Evolutionary conservation across 2,113 vertebrate genomes (phyloP), one percentile per base, ranked within the genome.

Genomic region (Pseudorectes ferrugineus): DNA sequence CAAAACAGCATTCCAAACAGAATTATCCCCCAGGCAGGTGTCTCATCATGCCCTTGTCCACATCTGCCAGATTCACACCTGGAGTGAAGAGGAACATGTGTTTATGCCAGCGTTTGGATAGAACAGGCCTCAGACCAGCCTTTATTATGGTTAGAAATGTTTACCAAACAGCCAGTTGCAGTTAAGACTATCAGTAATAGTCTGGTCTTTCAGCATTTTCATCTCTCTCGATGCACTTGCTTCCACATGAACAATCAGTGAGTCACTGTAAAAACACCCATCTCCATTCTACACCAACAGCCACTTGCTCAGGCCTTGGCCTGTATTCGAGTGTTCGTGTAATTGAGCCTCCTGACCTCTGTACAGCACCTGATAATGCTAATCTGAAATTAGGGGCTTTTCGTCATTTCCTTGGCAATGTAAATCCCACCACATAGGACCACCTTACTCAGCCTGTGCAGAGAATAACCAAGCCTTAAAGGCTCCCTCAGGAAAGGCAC

Each of bases 281-380:
- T 51, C 63, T 8, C 48, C 9, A 1, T 11, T 42, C 74, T 40
- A 12, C 42, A 19, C 42, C 18, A 23, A 9, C 18, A 57, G 52
- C 48, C 73, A 12, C 52, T 61, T 31, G 70, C 77, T 65, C 57
- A 52, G 49, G 40, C 72, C 43, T 59, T 55, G 35, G 28, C 35
- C 79, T n/a, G 23, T 14, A 0, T 35, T n/a, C 51, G 11, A n/a
- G 10, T 1, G 0, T 1, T 1, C 0, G 0, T 12, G 17, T 46
- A 40, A 83, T 11, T 36, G 45, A 59, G 55, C 62, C 48, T 51
- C 25, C 75, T 63, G 22, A 36, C 55, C 68, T 22, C 82, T 36
- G 42, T 5, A 7, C 72, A 65, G 25, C 22, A 48, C 9, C 38
- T 4, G 2, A 5, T 7, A 71, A 21, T 29, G 17, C 51, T 43